Conservation (phyloP, 2,797 vertebrate species). For the Poecilia picta region DNA sequence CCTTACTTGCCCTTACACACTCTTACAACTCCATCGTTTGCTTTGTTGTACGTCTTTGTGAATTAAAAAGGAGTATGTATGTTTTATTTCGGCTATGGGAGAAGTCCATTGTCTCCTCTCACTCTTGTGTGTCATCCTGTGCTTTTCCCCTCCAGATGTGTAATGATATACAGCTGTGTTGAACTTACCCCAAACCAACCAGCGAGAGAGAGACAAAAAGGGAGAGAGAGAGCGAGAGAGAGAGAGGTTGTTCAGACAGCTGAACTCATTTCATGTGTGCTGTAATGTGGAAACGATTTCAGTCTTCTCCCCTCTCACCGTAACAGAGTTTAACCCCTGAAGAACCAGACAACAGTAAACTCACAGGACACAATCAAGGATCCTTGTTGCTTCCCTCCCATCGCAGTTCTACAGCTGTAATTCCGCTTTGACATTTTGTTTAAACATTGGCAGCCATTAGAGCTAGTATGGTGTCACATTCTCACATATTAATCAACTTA, state of each 20-base stretch:
- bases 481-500: background rate
- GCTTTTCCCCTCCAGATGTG: slow-evolving; percentile 79
- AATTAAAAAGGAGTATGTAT: background rate
- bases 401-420: background rate
- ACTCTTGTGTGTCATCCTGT: slow-evolving; percentile 53
- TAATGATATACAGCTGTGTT: slow-evolving; percentile 77
- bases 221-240: slow-evolving; percentile 28
- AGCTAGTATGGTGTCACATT: background rate
- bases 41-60: background rate
- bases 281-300: slow-evolving; percentile 85
- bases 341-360: slow-evolving; percentile 15
- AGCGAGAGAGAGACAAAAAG: slow-evolving; percentile 36
- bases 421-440: background rate
- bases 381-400: background rate
- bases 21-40: background rate
- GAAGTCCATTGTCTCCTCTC: slow-evolving; percentile 39
- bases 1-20: background rate
- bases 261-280: slow-evolving; percentile 83
- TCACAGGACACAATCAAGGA: background rate
- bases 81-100: slow-evolving; percentile 16
- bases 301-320: slow-evolving; percentile 55
- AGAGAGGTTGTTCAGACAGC: slow-evolving; percentile 77
- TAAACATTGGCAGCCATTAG: background rate
- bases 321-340: slow-evolving; percentile 76
- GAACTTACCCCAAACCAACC: slow-evolving; percentile 63